Evolutionary conservation across 2,888 invertebrate genomes (phyloP), one percentile per base, ranked within the genome.

Genomic region (Blastobasis lacticolella): DNA sequence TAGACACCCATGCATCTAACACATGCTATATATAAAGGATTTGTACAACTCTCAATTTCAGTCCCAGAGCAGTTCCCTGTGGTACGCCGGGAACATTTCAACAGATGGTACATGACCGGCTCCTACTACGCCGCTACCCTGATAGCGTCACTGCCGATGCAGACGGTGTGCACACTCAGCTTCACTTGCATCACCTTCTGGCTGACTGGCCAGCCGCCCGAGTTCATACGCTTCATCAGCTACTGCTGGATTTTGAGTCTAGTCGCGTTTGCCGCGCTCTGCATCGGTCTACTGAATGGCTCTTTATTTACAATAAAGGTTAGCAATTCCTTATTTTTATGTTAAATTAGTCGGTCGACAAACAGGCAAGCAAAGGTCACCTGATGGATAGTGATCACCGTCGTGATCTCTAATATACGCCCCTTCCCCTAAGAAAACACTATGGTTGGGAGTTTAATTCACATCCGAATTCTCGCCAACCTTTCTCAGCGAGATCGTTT

Each of bases 61-160:
- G 96, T 96, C 90, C 96, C 96, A 40, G 83, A 93, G 67, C 95
- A 96, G 83, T 90, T 96, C 78, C 92, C 94, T 10, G 92, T 95
- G 52, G 91, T 95, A 50, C 91, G 92, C 4, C 86, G 95, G 48
- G 97, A 97, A 72, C 94, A 96, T 71, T 94, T 96, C 66, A 97
- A 97, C 81, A 91, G 95, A 53, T 97, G 96, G 97, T 97, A 97
- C 80, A 94, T 94, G 23, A 82, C 96, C 3, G 92, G 93, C 48
- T 93, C 95, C 0, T 96, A 95, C 78, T 97, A 94, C 71, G 77
- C 93, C 23, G 94, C 96, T 7, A 93, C 94, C 47, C 91, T 95
- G 5, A 77, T 94, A 49, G 92, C 95, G 0, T 95, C 96, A 67
- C 86, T 97, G 61, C 97, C 96, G 0, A 92, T 94, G 57, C 96